phyloP scores from a whole-genome alignment of 2,797 vertebrate species.

The Enteromius paludinosus region DNA sequence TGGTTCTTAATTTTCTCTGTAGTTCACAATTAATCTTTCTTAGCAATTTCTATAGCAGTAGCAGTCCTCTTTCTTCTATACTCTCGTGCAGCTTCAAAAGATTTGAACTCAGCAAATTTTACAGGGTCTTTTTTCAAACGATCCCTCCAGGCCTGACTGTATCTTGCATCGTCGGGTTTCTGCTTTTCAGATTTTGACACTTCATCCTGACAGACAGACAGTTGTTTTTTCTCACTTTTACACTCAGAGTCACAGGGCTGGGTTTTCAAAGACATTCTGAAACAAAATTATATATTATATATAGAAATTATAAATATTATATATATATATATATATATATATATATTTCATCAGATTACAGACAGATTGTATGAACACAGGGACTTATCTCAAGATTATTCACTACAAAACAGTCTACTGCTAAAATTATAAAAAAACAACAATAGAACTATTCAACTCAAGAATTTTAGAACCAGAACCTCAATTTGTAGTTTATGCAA shows the following conservation, averaged over 20 bases:
- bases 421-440: neutral
- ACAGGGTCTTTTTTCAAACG: slow-evolving; percentile 25
- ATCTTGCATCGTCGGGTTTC: slow-evolving; percentile 16
- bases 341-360: neutral
- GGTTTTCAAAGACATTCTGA: slow-evolving; percentile 9
- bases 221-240: neutral
- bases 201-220: slow-evolving; percentile 4
- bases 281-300: neutral
- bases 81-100: slow-evolving; percentile 19
- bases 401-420: neutral
- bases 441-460: neutral
- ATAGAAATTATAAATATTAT: neutral
- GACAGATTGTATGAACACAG: neutral
- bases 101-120: slow-evolving; percentile 29
- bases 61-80: slow-evolving; percentile 30
- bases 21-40: slow-evolving; percentile 16
- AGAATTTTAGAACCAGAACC: neutral
- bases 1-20: slow-evolving; percentile 27
- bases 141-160: slow-evolving; percentile 24
- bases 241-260: neutral
- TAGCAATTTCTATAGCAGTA: slow-evolving; percentile 13
- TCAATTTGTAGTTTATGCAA: neutral
- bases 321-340: neutral
- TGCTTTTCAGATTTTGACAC: slow-evolving; percentile 3
- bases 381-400: neutral